Base-by-base conservation (phyloP, 2,797 vertebrate species). In the Hydrophis major region DNA sequence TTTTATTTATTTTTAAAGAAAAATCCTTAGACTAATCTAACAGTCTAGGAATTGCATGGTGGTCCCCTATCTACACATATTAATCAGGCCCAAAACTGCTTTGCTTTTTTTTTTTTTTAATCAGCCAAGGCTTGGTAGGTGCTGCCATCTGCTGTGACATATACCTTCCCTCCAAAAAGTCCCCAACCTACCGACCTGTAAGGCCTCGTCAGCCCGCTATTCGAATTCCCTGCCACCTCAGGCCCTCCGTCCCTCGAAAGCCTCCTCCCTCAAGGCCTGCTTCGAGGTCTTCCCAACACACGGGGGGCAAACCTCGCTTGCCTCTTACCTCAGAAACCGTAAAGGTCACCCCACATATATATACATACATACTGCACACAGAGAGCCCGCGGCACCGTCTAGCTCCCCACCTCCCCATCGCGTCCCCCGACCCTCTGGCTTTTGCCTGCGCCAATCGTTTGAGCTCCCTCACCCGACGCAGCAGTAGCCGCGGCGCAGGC, bases 401-500 rank as follows among this genome's bases (percentile, higher is more conserved):
- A 87, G 13, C 74, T 3, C 8, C 92, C 60, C 42, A n/a, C n/a
- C n/a, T n/a, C n/a, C n/a, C n/a, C n/a, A n/a, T n/a, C 25, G 60
- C 60, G 60, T 27, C 11, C 86, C 90, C 10, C 57, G 1, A 4
- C 14, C 11, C 32, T 6, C 32, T 56, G 12, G 37, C 11, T 63
- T 53, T n/a, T 74, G 28, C 83, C 89, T 94, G 94, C 90, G 25
- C 90, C 92, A 92, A 93, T 92, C 93, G 93, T 95, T 92, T 95
- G 92, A 94, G 47, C 93, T 89, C 93, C 94, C 96, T 96, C 96
- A 94, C 94, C 94, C 96, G 94, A 95, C 96, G 95, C 95, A 94
- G 95, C 92, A 92, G 95, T 47, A 47, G 47, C 95, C 93, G 91
- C 95, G 94, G 94, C 95, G 89, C 94, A 94, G 96, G 93, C 91